phyloP scores from a whole-genome alignment of 2,888 invertebrate genomes.

The Acanthacorydalis orientalis region DNA sequence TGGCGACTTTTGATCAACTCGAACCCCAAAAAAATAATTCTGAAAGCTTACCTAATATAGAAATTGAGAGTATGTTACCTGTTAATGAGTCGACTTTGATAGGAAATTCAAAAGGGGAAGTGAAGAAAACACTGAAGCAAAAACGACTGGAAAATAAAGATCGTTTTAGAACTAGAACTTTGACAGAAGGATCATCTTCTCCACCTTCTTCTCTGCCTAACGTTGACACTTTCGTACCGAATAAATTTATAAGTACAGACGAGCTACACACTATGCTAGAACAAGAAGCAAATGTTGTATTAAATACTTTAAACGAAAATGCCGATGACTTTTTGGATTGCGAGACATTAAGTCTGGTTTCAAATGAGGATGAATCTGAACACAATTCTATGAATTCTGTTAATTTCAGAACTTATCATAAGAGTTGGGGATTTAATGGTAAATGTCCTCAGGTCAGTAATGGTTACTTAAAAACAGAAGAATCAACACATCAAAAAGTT shows the following conservation, averaged over 20 bases:
- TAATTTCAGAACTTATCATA: conserved; percentile 41
- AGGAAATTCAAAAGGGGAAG: conserved; percentile 8
- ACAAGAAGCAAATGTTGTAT: conserved; percentile 37
- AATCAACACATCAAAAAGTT: background rate
- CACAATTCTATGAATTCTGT: conserved; percentile 37
- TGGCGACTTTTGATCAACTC: conserved; percentile 9
- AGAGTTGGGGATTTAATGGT: conserved; percentile 30
- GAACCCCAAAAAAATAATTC: conserved; percentile 7
- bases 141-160: conserved; percentile 49
- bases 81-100: background rate
- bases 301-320: conserved; percentile 33
- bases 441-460: conserved; percentile 23
- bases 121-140: conserved; percentile 35
- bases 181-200: conserved; percentile 34
- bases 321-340: conserved; percentile 33
- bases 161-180: conserved; percentile 55
- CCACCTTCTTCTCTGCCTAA: conserved; percentile 26
- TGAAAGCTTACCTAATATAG: conserved; percentile 8
- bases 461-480: background rate
- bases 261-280: conserved; percentile 31
- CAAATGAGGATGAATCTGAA: conserved; percentile 56
- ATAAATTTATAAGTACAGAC: conserved; percentile 15
- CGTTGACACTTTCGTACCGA: conserved; percentile 12
- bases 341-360: conserved; percentile 50
- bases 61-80: conserved; percentile 6